Evolutionary conservation across 2,113 vertebrate species (phyloP).

Genomic region (Genyomyrus donnyi): DNA sequence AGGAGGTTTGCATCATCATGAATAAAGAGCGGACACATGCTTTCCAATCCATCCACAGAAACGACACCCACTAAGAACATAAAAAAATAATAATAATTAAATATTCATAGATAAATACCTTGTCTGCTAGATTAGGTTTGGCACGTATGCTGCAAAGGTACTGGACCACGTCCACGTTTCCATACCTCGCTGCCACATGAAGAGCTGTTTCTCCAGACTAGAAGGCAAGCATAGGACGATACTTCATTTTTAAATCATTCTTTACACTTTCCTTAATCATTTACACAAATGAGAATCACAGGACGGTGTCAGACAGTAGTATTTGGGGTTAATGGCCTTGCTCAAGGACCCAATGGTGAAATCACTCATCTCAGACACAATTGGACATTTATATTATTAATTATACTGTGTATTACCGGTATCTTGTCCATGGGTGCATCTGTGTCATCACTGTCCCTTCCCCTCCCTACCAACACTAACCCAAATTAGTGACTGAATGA

Average conservation of each 20-base stretch:
- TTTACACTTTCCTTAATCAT: not conserved
- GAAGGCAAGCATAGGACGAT: conserved; percentile 28
- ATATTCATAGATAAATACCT: conserved; percentile 59
- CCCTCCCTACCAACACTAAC: not conserved
- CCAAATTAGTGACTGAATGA: not conserved
- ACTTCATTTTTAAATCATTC: not conserved
- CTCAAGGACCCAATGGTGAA: not conserved
- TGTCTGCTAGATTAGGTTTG: conserved; percentile 82
- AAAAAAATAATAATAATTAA: not conserved
- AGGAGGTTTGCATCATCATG: not conserved
- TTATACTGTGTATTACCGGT: not conserved
- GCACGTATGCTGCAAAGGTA: conserved; percentile 83
- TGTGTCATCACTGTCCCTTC: not conserved
- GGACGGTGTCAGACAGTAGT: not conserved
- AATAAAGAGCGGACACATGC: not conserved
- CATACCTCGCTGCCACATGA: conserved; percentile 89
- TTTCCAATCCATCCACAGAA: not conserved
- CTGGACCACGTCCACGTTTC: conserved; percentile 88
- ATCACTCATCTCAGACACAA: not conserved
- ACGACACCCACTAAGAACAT: not conserved
- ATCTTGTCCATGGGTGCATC: not conserved
- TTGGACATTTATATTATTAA: not conserved
- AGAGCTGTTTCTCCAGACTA: conserved; percentile 93
- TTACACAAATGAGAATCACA: not conserved
- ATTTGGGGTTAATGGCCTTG: not conserved